Base-by-base conservation (phyloP, 2,797 vertebrate species). In the Brachyalestes nurse region DNA sequence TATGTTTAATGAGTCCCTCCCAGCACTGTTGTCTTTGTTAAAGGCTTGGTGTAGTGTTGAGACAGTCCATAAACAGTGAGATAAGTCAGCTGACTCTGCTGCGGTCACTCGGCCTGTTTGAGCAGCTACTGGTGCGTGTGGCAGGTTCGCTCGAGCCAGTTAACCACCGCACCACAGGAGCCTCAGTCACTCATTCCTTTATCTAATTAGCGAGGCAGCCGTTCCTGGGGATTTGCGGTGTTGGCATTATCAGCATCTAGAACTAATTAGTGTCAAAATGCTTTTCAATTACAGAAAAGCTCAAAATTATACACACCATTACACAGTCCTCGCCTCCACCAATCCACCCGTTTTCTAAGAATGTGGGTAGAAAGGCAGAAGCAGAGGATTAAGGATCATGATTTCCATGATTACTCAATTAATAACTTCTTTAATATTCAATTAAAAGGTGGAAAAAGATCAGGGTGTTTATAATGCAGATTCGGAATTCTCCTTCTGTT, bases 211-310 rank as follows among this genome's bases (percentile, higher is more conserved):
- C 89, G 83, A 77, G 83, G 58, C 86, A 89, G 84, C 74, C 81
- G 86, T 70, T 87, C 81, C 66, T 23, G 85, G 83, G 83, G 84
- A 89, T 89, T 89, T 85, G 77, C 86, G 82, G 82, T 64, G 78
- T 86, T 85, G 87, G 88, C 70, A 80, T 89, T 86, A 91, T 90
- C 87, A 91, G 88, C 87, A 87, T 89, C 88, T 88, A 72, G 74
- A 92, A 90, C 90, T 92, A 93, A 94, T 93, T 91, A 90, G 84
- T 86, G 87, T 91, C 87, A 87, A 89, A 90, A 87, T 28, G 70
- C 85, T 80, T 84, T 91, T 93, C 86, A 92, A 90, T 92, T 91
- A 91, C 78, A 47, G 79, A 86, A 88, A 86, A 21, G 82, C 88
- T 89, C 87, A 75, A 86, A 92, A 93, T 92, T 90, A 92, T 87